Conservation (phyloP, 2,888 invertebrate species). For the Altica lythri region DNA sequence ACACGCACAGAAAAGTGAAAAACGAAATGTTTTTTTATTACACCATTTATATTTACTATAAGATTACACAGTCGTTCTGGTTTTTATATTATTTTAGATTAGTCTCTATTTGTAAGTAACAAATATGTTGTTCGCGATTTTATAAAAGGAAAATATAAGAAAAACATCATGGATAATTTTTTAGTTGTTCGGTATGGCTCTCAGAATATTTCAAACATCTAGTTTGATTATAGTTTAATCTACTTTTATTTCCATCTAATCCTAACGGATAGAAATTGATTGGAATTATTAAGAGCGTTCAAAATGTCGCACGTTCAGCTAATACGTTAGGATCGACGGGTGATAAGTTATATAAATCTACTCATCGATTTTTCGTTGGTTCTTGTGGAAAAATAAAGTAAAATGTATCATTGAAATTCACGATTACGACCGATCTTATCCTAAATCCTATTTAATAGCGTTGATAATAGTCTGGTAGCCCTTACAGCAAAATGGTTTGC, state of each 20-base stretch:
- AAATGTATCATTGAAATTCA: conserved; percentile 18
- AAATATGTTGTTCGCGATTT: too few relatives aligned
- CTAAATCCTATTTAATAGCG: conserved; percentile 17
- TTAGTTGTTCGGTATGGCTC: too few relatives aligned
- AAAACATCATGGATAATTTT: too few relatives aligned
- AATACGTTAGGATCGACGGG: conserved; percentile 6
- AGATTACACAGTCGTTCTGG: too few relatives aligned
- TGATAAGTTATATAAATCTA: conserved; percentile 2
- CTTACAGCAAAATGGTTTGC: too few relatives aligned
- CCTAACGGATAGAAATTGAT: conserved; percentile 8
- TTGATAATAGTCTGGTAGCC: background rate
- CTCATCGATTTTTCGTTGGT: conserved; percentile 7
- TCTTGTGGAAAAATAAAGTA: conserved; percentile 2
- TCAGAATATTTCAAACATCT: too few relatives aligned
- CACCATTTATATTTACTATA: too few relatives aligned
- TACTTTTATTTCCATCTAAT: too few relatives aligned
- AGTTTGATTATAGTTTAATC: too few relatives aligned
- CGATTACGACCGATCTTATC: conserved; percentile 7
- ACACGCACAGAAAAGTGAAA: conserved; percentile 6
- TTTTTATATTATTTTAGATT: too few relatives aligned
- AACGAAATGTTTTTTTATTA: background rate
- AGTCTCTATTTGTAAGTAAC: too few relatives aligned
- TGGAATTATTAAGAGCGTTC: conserved; percentile 4
- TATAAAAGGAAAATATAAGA: too few relatives aligned
- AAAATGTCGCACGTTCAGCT: conserved; percentile 1